Evolutionary conservation across 2,888 invertebrate genomes (phyloP).

Genomic region (Periphyllus acericola): DNA sequence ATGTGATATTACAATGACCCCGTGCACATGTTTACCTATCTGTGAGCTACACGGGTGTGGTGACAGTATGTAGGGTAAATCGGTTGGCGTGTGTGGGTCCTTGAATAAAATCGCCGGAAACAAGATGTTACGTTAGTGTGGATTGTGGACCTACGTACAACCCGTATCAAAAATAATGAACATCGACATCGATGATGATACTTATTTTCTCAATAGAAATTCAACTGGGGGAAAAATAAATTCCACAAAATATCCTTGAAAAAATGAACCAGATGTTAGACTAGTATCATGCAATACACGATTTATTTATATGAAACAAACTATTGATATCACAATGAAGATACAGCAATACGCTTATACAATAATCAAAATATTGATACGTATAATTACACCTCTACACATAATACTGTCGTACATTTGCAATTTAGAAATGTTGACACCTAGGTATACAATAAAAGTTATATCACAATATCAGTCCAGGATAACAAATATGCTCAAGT

Average conservation of each 20-base stretch:
- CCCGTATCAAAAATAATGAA: background rate
- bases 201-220: background rate
- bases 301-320: background rate
- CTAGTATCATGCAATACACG: background rate
- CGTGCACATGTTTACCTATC: slow-evolving; percentile 46
- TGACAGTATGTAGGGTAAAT: slow-evolving; percentile 36
- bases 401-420: no score
- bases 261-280: slow-evolving; percentile 26
- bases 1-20: slow-evolving; percentile 30
- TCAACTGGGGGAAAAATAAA: background rate
- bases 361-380: background rate
- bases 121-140: background rate
- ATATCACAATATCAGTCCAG: background rate
- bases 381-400: background rate
- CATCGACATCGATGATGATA: background rate
- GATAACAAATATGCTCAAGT: background rate
- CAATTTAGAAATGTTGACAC: background rate
- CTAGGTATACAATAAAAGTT: background rate
- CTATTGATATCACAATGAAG: background rate
- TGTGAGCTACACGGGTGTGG: background rate
- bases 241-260: slow-evolving; percentile 1
- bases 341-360: background rate
- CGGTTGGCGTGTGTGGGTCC: background rate
- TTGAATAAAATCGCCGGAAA: slow-evolving; percentile 43
- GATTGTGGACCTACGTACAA: background rate